Percentiles rank a stretch among this genome's conserved stretches.
These are phyloP conservation scores for Embidobia sp. DNA, from an alignment of 2,888 invertebrate species.

Conservation along the genomic window DNA sequence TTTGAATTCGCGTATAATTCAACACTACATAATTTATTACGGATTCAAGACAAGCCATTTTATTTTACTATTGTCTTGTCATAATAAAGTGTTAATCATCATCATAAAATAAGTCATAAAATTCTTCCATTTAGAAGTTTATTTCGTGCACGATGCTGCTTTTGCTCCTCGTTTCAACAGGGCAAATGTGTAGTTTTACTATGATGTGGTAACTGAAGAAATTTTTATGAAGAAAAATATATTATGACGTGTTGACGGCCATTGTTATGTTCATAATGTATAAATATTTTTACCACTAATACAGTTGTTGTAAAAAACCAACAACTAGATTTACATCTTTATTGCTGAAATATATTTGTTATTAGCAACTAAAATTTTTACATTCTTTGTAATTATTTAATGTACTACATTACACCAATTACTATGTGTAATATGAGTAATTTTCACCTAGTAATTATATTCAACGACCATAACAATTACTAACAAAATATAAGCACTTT, in stretches of 20 bases:
- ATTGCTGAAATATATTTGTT: background rate
- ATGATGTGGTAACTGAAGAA: constrained; percentile 35
- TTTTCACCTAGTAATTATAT: no score
- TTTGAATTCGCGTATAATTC: constrained; percentile 62
- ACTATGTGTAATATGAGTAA: no score
- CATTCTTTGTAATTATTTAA: no score
- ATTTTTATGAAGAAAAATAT: constrained; percentile 50
- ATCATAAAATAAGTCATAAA: constrained; percentile 66
- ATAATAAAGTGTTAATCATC: constrained; percentile 67
- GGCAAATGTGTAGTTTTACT: constrained; percentile 29
- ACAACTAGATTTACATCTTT: constrained; percentile 18
- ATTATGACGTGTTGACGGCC: constrained; percentile 50
- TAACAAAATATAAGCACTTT: no score
- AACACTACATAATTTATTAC: constrained; percentile 64
- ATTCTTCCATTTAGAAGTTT: constrained; percentile 62
- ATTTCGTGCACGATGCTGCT: constrained; percentile 54
- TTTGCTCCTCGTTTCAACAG: constrained; percentile 36
- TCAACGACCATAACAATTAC: no score
- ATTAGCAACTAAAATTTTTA: no score
- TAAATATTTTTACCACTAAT: constrained; percentile 38
- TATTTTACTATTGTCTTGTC: constrained; percentile 66
- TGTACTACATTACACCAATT: no score
- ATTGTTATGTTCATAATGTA: constrained; percentile 36
- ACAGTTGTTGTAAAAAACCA: constrained; percentile 26
- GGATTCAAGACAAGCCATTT: constrained; percentile 61